Conservation (phyloP, 2,797 vertebrate species). For the Pyrocephalus nanus region DNA sequence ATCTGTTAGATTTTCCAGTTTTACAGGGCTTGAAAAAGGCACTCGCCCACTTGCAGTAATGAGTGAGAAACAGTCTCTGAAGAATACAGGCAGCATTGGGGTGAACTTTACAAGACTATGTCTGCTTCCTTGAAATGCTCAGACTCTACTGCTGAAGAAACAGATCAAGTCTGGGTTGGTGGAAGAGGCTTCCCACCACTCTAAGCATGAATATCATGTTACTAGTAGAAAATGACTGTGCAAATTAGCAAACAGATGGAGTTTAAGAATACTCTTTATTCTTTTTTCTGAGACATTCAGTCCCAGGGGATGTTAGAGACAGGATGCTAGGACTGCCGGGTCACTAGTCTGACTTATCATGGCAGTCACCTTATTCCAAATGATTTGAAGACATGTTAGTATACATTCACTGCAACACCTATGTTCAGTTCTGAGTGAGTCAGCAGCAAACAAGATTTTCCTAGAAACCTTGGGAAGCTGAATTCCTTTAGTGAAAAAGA, state of each 20-base stretch:
- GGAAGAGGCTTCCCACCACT: constrained; percentile 30
- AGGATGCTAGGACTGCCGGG: neutral
- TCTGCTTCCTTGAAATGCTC: constrained; percentile 48
- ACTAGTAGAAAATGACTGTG: constrained; percentile 43
- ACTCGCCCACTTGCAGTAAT: constrained; percentile 64
- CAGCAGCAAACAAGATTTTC: neutral
- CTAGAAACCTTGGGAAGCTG: neutral
- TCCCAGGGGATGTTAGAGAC: neutral
- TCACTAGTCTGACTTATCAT: neutral
- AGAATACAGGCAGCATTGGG: constrained; percentile 13
- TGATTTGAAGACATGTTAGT: neutral
- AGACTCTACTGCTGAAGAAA: constrained; percentile 44
- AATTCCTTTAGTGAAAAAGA: neutral
- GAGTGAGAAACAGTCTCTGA: constrained; percentile 53
- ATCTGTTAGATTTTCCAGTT: constrained; percentile 61
- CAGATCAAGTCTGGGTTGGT: constrained; percentile 26
- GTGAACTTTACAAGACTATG: constrained; percentile 40
- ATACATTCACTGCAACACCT: neutral
- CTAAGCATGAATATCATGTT: constrained; percentile 7
- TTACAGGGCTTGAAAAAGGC: constrained; percentile 65
- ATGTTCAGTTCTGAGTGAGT: neutral
- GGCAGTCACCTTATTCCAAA: neutral
- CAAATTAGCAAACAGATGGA: constrained; percentile 19
- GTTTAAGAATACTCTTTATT: neutral
- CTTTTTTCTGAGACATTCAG: neutral